Base-by-base conservation (phyloP, 1,140 invertebrate species). In the Apis dorsata region DNA sequence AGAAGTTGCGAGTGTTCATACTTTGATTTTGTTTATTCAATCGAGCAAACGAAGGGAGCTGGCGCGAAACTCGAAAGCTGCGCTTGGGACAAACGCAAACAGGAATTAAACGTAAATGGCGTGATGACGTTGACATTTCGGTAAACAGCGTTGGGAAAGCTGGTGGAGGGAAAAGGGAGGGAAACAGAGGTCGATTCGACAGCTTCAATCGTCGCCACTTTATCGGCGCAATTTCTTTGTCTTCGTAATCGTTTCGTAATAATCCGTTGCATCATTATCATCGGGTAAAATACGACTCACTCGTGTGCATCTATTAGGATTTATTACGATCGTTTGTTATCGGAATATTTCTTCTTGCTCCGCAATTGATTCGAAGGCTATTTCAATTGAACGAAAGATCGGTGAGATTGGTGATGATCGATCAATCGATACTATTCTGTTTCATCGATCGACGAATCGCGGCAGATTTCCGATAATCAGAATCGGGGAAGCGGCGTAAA, bases 21-120 rank as follows among this genome's bases (percentile, higher is more conserved):
- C 60, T 75, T 81, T 59, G 71, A 81, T 81, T 81, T 81, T 81
- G 62, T 81, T 81, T 65, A 68, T 75, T 81, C 21, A 68, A 81
- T 81, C 62, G 62, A 51, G 34, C 53, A 68, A 75, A 81, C 62
- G 34, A 44, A 66, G n/a, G 8, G 21, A 17, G 13, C 2, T 60
- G 60, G 51, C 15, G 60, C 70, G 66, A 75, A 62, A 49, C 15
- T 66, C 19, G 24, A n/a, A 17, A 66, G 28, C 68, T 60, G 57
- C 9, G 34, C 28, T 62, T 28, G 70, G 10, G 51, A 28, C 53
- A 21, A 59, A 75, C 62, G n/a, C 59, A 75, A 81, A 75, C 79
- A 75, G 19, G 34, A 81, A 68, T 75, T 49, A 24, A 59, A 34
- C 28, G 79, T 59, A 59, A 44, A 75, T 53, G 51, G 49, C 65